Evolutionary conservation across 2,113 vertebrate species (phyloP).

Genomic region (Rhinichthys klamathensis): DNA sequence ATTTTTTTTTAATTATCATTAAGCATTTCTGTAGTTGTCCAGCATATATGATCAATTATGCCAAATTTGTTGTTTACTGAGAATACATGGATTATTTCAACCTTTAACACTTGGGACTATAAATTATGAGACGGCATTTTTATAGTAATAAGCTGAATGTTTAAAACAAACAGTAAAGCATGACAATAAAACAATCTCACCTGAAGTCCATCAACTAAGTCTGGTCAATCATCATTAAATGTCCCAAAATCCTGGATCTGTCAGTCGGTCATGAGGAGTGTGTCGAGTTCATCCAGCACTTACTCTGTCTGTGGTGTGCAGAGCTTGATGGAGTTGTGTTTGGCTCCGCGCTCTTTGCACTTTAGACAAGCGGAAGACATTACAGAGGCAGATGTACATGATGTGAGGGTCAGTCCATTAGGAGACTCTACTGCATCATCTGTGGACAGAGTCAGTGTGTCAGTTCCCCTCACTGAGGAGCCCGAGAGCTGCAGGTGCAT

Average conservation of each 20-base stretch:
- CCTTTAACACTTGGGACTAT: background rate
- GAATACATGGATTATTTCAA: background rate
- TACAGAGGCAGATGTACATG: slow-evolving; percentile 10
- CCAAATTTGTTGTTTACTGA: background rate
- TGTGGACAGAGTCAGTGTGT: background rate
- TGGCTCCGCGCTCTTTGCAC: slow-evolving; percentile 10
- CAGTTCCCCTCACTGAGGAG: slow-evolving; percentile 12
- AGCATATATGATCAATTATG: background rate
- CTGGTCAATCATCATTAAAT: slow-evolving; percentile 6
- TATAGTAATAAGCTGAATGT: background rate
- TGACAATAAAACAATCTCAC: background rate
- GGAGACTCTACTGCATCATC: slow-evolving; percentile 11
- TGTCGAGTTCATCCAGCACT: slow-evolving; percentile 1
- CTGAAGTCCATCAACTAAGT: background rate
- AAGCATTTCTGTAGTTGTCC: background rate
- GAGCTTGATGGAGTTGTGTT: slow-evolving; percentile 22
- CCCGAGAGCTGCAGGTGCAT: slow-evolving; percentile 20
- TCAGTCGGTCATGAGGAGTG: background rate
- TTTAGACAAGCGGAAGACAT: slow-evolving; percentile 16
- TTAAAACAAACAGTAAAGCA: background rate
- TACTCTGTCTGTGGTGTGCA: background rate
- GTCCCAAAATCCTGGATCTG: slow-evolving; percentile 13
- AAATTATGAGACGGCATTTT: background rate
- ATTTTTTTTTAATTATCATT: too few relatives aligned
- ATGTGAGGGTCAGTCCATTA: slow-evolving; percentile 28